Percentiles rank a stretch among this genome's conserved stretches.
These are phyloP conservation scores for Vidua chalybeata DNA, from an alignment of 2,113 vertebrate species.

Conservation along the genomic window DNA sequence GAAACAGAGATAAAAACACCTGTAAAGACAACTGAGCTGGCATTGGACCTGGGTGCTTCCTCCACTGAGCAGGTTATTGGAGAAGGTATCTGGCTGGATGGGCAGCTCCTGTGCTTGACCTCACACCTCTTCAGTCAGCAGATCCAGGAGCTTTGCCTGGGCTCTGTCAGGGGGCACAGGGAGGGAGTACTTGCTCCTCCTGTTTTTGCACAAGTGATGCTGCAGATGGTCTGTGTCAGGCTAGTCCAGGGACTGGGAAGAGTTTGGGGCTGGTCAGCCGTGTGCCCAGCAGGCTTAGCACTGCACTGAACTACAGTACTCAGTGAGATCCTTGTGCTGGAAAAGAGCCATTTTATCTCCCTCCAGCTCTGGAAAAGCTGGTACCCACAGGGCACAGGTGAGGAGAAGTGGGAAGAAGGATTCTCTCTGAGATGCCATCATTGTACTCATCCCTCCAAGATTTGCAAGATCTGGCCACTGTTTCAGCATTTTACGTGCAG, in stretches of 20 bases:
- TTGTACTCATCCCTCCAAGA: background rate
- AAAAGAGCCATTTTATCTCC: background rate
- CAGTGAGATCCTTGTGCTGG: rapidly evolving
- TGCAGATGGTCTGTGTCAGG: background rate
- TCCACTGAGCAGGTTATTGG: background rate
- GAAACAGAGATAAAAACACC: background rate
- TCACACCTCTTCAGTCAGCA: background rate
- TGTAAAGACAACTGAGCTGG: background rate
- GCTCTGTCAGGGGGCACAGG: background rate
- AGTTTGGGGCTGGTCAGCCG: background rate
- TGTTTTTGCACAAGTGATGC: background rate
- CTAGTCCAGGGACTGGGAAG: background rate
- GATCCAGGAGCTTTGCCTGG: background rate
- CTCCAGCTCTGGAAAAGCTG: background rate
- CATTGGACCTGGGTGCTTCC: background rate
- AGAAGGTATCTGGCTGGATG: background rate
- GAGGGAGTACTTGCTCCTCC: rapidly evolving
- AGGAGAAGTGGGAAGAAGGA: background rate
- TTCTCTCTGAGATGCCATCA: background rate
- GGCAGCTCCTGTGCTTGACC: background rate
- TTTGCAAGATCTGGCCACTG: background rate
- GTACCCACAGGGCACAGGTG: background rate
- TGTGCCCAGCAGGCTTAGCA: background rate
- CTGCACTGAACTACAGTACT: background rate
- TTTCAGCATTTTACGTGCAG: background rate